phyloP scores from a whole-genome alignment of 2,113 vertebrate genomes.

The Zosterops lateralis region DNA sequence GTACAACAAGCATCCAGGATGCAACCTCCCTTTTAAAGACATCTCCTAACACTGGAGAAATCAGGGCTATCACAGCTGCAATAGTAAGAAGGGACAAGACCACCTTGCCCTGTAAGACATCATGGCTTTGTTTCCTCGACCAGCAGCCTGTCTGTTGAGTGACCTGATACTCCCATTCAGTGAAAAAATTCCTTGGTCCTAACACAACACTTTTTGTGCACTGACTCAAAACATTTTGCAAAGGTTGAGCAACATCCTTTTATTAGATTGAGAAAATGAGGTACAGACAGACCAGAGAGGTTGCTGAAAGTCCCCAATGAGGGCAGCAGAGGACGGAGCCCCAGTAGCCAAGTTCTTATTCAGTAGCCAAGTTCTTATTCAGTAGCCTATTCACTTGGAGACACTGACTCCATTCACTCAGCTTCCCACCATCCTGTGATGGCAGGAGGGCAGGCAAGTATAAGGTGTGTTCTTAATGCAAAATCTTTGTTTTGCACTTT shows the following conservation, averaged over 20 bases:
- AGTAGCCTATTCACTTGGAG: background rate
- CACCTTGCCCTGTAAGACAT: background rate
- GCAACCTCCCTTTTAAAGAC: background rate
- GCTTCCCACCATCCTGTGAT: background rate
- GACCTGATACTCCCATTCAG: background rate
- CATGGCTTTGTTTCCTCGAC: background rate
- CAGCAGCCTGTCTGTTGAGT: background rate
- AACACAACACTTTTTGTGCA: background rate
- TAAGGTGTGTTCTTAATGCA: background rate
- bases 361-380: background rate
- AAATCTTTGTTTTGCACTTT: background rate
- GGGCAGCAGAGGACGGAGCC: background rate
- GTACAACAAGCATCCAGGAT: background rate
- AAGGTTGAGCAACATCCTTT: conserved; percentile 15
- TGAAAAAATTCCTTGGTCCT: background rate
- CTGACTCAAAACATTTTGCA: background rate
- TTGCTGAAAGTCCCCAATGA: background rate
- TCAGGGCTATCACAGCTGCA: background rate
- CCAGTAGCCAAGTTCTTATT: background rate
- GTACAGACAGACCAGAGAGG: background rate
- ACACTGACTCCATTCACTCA: background rate
- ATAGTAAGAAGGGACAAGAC: background rate
- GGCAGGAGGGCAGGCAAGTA: background rate
- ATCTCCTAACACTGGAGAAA: background rate
- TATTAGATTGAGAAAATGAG: background rate